These are phyloP conservation scores for Gastrophryne carolinensis DNA, from an alignment of 2,797 vertebrate species.

Conservation along the genomic window DNA sequence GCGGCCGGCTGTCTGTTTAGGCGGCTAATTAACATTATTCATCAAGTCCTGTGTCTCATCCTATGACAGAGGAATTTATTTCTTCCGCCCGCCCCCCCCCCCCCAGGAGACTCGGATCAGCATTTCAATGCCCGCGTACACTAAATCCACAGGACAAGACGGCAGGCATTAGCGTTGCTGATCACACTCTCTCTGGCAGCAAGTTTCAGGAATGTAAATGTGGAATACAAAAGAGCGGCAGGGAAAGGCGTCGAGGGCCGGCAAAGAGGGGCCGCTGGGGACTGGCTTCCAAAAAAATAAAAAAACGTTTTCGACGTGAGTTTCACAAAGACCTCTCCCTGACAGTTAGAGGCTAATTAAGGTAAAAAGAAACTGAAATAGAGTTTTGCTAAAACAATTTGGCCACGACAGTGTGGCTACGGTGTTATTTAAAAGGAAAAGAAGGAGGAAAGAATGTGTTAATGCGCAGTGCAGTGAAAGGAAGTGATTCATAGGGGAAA, in stretches of 20 bases:
- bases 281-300: neutral
- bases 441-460: too few relatives aligned
- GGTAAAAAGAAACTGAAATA: neutral
- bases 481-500: too few relatives aligned
- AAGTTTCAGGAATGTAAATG: conserved; percentile 33
- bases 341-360: conserved; percentile 35
- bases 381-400: neutral
- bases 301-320: conserved; percentile 28
- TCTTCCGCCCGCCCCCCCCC: neutral
- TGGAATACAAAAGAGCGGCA: conserved; percentile 12
- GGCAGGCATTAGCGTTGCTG: conserved; percentile 17
- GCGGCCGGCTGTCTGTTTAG: neutral
- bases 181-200: conserved; percentile 4
- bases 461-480: too few relatives aligned
- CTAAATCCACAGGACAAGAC: neutral
- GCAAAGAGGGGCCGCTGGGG: neutral
- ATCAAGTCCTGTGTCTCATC: conserved; percentile 15
- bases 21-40: conserved; percentile 39
- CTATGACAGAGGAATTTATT: conserved; percentile 20
- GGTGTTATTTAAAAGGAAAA: too few relatives aligned
- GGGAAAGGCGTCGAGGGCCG: conserved; percentile 3
- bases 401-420: too few relatives aligned
- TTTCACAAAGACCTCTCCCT: conserved; percentile 28
- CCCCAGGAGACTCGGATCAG: conserved; percentile 33
- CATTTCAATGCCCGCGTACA: conserved; percentile 18